These are phyloP conservation scores for Neoniphon sammara DNA, from an alignment of 2,797 vertebrate genomes.

Conservation along the genomic window DNA sequence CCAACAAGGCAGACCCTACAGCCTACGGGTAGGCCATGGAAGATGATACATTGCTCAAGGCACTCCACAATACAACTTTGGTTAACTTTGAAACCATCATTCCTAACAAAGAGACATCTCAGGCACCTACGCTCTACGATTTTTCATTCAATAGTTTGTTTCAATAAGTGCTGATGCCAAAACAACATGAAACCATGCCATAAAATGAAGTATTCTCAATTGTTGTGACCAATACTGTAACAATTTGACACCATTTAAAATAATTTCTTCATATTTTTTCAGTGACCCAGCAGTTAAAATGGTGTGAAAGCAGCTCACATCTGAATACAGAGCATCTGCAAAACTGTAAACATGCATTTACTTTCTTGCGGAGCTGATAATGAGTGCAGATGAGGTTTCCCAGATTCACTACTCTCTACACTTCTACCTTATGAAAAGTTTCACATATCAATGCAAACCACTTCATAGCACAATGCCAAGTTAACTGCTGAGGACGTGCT, in stretches of 20 bases:
- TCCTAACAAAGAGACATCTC: neutral
- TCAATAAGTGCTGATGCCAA: neutral
- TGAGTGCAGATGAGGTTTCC: conserved; percentile 37
- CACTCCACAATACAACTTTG: neutral
- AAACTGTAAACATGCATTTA: conserved; percentile 1
- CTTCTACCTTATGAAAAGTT: conserved; percentile 2
- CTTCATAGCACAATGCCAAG: conserved; percentile 12
- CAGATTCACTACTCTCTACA: conserved; percentile 10
- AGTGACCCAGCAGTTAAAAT: neutral
- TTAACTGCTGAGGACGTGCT: neutral
- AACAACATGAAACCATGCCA: neutral
- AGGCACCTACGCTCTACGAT: neutral
- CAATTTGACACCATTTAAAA: neutral
- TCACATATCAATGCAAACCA: conserved; percentile 37
- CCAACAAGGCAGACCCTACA: conserved; percentile 53
- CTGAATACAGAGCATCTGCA: neutral
- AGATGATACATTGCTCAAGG: conserved; percentile 20
- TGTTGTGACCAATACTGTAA: neutral
- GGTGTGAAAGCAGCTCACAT: neutral
- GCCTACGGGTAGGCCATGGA: conserved; percentile 36
- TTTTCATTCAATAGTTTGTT: neutral
- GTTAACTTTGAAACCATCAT: conserved; percentile 3
- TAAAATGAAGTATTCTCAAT: neutral
- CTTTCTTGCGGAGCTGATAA: conserved; percentile 29
- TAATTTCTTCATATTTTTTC: neutral